A percentile compares a stretch with the other conserved stretches of the same genome.
Conservation (phyloP, 2,888 invertebrate genomes). For the Troides helena region DNA sequence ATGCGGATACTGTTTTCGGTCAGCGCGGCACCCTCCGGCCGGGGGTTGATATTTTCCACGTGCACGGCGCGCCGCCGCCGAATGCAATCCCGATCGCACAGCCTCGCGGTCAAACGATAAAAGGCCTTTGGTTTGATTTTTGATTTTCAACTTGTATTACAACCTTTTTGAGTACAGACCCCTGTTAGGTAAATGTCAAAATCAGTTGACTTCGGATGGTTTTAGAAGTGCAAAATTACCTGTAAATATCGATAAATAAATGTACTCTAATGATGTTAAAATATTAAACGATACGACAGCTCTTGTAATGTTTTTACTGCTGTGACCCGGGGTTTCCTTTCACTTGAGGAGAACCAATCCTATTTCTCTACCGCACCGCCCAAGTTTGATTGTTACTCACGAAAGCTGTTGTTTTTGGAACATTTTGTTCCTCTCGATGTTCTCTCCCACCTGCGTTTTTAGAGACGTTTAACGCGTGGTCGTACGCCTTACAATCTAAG, state of each 20-base stretch:
- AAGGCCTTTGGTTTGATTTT: conserved; percentile 41
- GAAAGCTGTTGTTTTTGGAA: too few relatives aligned
- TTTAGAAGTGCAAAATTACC: background rate
- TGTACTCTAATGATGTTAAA: background rate
- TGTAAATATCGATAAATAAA: background rate
- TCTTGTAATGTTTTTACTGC: too few relatives aligned
- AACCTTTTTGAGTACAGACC: conserved; percentile 35
- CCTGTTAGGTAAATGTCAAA: conserved; percentile 2
- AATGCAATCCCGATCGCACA: conserved; percentile 63
- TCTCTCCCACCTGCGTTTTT: too few relatives aligned
- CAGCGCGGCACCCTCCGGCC: conserved; percentile 59
- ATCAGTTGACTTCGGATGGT: background rate
- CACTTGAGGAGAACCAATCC: too few relatives aligned
- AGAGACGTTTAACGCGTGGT: too few relatives aligned
- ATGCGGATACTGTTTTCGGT: conserved; percentile 72
- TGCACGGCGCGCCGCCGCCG: conserved; percentile 45
- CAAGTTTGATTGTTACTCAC: too few relatives aligned
- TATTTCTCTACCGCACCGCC: too few relatives aligned
- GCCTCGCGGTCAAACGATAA: conserved; percentile 64
- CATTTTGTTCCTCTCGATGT: too few relatives aligned
- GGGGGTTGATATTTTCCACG: conserved; percentile 54
- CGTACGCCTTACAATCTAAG: too few relatives aligned
- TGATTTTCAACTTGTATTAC: conserved; percentile 48
- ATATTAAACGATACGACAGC: background rate
- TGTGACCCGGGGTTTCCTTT: too few relatives aligned